Evolutionary conservation across 1,140 invertebrate species (phyloP), one percentile per base, ranked within the genome.

Genomic region (Camponotus vicinus): DNA sequence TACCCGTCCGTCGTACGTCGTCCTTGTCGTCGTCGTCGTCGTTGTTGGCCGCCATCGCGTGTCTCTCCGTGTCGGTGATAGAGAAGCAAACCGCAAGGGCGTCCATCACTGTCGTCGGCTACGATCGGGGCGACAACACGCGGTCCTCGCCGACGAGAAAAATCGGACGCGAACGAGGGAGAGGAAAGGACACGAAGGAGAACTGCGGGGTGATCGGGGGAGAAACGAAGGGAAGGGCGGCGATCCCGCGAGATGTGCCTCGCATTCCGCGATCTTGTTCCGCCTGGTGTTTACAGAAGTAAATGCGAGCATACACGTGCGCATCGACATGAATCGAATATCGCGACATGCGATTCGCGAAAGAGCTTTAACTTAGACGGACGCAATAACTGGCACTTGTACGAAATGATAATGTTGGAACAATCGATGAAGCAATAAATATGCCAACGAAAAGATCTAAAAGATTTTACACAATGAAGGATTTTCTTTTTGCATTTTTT

Each of bases 51-150:
- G 90, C 92, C 93, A 93, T 92, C 88, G 82, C 67, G 13, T 85
- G 75, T 70, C 79, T 45, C 40, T 73, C 79, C 27, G 64, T 64
- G 55, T 78, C 88, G 89, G 92, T 93, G 92, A 93, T 93, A 93
- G 92, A 93, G 92, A 93, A 93, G 91, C 93, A 93, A 93, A 93
- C 87, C 87, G 87, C 84, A 90, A 69, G 86, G 71, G 86, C 91
- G 92, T 93, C 91, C 91, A 93, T 93, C 93, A 93, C 90, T 93
- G 92, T 93, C 93, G 86, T 87, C 83, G 91, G 79, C 80, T 90
- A 87, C 89, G 89, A 90, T 67, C 88, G 63, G 85, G 61, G 80
- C 91, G 59, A 76, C 91, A 87, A 90, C 87, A 83, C 83, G 90
- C 88, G 55, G 88, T 87, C 57, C 82, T 59, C 70, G 63, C 64